Conservation (phyloP, 2,888 invertebrate species). For the Heliothis peltigera region DNA sequence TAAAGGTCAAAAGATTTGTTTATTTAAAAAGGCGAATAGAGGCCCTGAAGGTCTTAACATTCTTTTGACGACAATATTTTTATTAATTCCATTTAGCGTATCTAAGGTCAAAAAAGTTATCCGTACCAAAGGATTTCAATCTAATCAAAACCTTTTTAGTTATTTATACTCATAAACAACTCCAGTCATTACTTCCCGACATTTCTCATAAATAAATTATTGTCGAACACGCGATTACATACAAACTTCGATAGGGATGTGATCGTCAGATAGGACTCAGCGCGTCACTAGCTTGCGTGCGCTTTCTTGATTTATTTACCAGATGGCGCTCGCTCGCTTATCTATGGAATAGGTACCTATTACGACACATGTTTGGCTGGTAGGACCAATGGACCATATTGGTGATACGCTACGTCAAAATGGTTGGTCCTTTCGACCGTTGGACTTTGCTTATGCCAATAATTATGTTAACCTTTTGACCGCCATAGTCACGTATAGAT, state of each 20-base stretch:
- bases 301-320: slow-evolving; percentile 56
- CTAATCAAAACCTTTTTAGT: slow-evolving; percentile 19
- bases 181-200: slow-evolving; percentile 42
- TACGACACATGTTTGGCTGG: slow-evolving; percentile 49
- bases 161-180: slow-evolving; percentile 42
- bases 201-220: slow-evolving; percentile 54
- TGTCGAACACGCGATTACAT: slow-evolving; percentile 44
- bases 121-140: slow-evolving; percentile 1
- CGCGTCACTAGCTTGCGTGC: slow-evolving; percentile 52
- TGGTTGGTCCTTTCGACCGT: background rate
- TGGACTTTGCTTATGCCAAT: too few species aligned
- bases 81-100: too few species aligned
- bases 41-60: too few species aligned
- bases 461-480: too few species aligned
- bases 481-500: too few species aligned
- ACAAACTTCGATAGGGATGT: slow-evolving; percentile 45
- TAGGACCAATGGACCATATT: slow-evolving; percentile 16
- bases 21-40: too few species aligned
- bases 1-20: slow-evolving; percentile 1
- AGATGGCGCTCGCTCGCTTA: slow-evolving; percentile 57
- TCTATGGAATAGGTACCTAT: slow-evolving; percentile 42
- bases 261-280: slow-evolving; percentile 51
- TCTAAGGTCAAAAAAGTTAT: background rate
- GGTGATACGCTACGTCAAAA: slow-evolving; percentile 16
- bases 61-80: too few species aligned